Base-by-base conservation (phyloP, 1,140 invertebrate genomes). In the Riptortus pedestris region DNA sequence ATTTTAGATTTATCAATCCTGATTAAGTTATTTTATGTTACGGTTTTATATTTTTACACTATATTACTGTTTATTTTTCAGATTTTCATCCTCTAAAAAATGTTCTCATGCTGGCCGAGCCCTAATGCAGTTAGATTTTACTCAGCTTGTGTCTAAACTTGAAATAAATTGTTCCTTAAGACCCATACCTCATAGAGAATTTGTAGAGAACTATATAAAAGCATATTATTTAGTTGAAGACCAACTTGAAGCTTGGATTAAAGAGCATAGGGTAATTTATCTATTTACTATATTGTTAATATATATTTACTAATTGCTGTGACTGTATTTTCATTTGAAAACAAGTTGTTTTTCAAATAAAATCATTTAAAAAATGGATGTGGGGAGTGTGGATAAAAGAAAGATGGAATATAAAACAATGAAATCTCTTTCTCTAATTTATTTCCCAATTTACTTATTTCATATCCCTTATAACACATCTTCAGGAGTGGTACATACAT, bases 111-210 rank as follows among this genome's bases (percentile, higher is more conserved):
- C 93, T 67, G 96, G 96, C 1, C 77, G 96, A 65, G 96, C 92
- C 0, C 74, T 98, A 2, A 99, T 99, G 96, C 94, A 97, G 73
- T 78, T 99, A 2, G 96, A 99, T 79, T 98, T 94, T 74, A 91
- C 93, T 24, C 95, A 98, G 73, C 85, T 98, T 64, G 81, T 94
- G 60, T 86, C 88, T 11, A 95, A 96, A 71, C 79, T 97, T 33
- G 93, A 96, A 73, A 85, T 86, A 70, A 83, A 96, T 18, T 88
- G 90, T 0, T 81, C 80, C 11, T 70, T 90, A 14, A 84, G 86
- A 73, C 93, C 92, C 16, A 81, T 96, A 38, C 92, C 94, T 11
- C 87, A 92, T 72, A 84, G 85, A 69, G 86, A 92, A 57, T 93
- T 91, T 70, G 94, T 98, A 0, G 94, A 98, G 75, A 81, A 81